Base-by-base conservation (phyloP, 2,797 vertebrate genomes). In the Phyllotis vaccarum region DNA sequence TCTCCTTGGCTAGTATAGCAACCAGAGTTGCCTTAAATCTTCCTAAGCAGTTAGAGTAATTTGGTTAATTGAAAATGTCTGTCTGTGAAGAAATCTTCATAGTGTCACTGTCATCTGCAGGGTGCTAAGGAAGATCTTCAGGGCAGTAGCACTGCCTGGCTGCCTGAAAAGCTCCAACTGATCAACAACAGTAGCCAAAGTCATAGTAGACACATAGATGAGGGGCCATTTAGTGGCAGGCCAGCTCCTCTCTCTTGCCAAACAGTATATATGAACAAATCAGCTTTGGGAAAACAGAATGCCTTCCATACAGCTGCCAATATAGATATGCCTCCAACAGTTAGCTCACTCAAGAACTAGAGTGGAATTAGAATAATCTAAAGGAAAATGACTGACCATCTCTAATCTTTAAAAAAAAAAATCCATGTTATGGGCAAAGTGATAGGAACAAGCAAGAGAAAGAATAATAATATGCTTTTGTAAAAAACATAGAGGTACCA, bases 11-110 rank as follows among this genome's bases (percentile, higher is more conserved):
- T 98, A 97, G 97, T 97, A 98, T 76, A 96, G 87, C 89, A 97
- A 95, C 96, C 92, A 96, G 91, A 94, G 97, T 97, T 97, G 97
- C 95, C 97, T 98, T 97, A 98, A 98, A 98, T 98, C 97, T 97
- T 93, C 86, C 96, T 95, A 95, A 98, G 91, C 90, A 87, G 87
- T 97, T 98, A 97, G 97, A 98, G 97, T 96, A 98, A 98, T 98
- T 98, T 98, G 95, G 96, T 94, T 98, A 98, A 98, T 98, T 98
- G 97, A 29, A 34, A 93, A 87, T 95, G 97, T 97, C 96, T 96
- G 96, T 97, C 97, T 98, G 97, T 86, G 76, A 92, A 97, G 96
- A 98, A 97, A 97, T 97, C 85, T 98, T 98, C 93, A 86, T 91
- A 92, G 87, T 94, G 79, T 96, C 97, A 90, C 95, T 97, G 96